Evolutionary conservation across 64 coral and sea anemone species (phyloP).

Genomic region (Montipora efflorescens): DNA sequence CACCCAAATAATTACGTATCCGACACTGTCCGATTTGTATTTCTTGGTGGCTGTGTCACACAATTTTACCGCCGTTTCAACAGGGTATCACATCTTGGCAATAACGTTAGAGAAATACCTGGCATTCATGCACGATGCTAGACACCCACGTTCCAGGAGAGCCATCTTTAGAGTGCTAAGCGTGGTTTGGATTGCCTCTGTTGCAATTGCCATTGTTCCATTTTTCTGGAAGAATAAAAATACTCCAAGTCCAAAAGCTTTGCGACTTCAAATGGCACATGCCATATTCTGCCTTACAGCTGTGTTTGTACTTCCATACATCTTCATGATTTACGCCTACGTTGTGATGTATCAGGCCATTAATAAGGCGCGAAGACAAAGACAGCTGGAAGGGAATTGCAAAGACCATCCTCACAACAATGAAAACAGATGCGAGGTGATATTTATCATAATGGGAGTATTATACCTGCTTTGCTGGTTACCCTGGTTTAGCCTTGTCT

Average conservation of each 20-base stretch:
- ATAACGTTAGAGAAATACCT: conserved; percentile 10
- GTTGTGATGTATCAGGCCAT: neutral
- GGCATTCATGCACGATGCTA: neutral
- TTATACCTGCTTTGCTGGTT: conserved; percentile 21
- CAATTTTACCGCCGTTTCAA: neutral
- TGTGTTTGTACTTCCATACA: conserved; percentile 23
- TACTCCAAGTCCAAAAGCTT: neutral
- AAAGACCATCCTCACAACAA: neutral
- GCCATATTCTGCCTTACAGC: conserved; percentile 27
- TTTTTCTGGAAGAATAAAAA: conserved; percentile 8
- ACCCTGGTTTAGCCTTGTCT: neutral
- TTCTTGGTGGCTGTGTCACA: conserved; percentile 14
- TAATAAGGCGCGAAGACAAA: neutral
- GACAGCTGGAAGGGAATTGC: neutral
- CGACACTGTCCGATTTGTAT: neutral
- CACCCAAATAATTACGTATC: neutral
- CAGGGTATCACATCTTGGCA: conserved; percentile 14
- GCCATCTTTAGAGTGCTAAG: neutral
- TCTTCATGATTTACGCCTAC: conserved; percentile 14
- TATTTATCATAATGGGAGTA: neutral
- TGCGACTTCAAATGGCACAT: neutral
- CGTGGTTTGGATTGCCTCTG: neutral
- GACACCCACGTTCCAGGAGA: neutral
- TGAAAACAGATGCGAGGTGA: neutral
- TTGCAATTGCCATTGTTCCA: neutral